Base-by-base conservation (phyloP, 2,797 vertebrate genomes). In the Sebastiscus albofasciatus region DNA sequence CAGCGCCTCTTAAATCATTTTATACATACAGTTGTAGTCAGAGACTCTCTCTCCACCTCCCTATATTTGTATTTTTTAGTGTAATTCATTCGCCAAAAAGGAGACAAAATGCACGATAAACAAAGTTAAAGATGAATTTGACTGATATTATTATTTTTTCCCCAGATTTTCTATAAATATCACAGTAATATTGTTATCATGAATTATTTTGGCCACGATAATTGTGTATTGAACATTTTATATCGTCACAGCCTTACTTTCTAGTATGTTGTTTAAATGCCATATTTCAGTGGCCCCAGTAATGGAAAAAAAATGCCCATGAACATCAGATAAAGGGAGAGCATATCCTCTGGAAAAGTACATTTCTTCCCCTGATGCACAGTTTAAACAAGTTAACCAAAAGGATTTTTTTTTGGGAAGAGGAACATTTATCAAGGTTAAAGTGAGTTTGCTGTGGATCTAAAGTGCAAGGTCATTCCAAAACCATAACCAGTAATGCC, bases 401-500 rank as follows among this genome's bases (percentile, higher is more conserved):
- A 62, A 11, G 1, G 46, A 2, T 3, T 2, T 31, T 62, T 31
- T 62, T 33, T 49, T 42, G 22, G 4, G 1, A 54, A 12, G 24
- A 74, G 10, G 58, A 12, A 70, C 33, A 52, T 46, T 29, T 20
- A 16, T 71, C 6, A 24, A 65, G 27, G 54, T 34, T 3, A 26
- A 84, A 66, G 5, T 56, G 42, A 77, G 3, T 65, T 79, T 80
- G 62, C 69, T 81, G 46, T 72, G 56, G 61, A 26, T 75, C 65
- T 67, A 16, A 72, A 70, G 72, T 80, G 71, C 75, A 52, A 77
- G 77, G 61, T 84, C 58, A 64, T 82, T 86, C 75, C 75, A 81
- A 73, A 75, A 88, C 77, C 65, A 73, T 86, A 75, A 84, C 82
- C 89, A 87, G 84, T 96, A 94, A 95, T 58, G 56, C 89, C 83